Evolutionary conservation across 2,888 invertebrate species (phyloP).

Genomic region (Acanthosepion esculentum): DNA sequence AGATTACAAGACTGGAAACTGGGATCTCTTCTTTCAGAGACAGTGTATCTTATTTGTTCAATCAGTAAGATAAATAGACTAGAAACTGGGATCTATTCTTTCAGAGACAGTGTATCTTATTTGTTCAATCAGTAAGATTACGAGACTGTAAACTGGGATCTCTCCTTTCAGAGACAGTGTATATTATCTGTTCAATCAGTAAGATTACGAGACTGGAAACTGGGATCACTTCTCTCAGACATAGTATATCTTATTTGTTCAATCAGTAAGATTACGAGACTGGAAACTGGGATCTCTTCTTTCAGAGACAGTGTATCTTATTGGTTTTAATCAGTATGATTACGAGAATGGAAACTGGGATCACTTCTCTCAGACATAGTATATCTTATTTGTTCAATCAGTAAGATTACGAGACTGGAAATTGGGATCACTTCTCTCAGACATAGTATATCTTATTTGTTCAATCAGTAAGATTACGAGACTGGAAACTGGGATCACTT

Average conservation of each 20-base stretch:
- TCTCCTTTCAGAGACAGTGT: not conserved
- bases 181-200: not conserved
- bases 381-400: not conserved
- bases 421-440: too few relatives aligned
- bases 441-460: not conserved
- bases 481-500: not conserved
- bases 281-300: not conserved
- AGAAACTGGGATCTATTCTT: too few relatives aligned
- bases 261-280: not conserved
- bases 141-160: not conserved
- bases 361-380: too few relatives aligned
- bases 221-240: too few relatives aligned
- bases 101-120: not conserved
- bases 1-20: not conserved
- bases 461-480: not conserved
- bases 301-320: not conserved
- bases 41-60: not conserved
- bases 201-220: not conserved
- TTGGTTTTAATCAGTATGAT: not conserved
- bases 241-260: not conserved
- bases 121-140: not conserved
- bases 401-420: not conserved
- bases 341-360: not conserved
- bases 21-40: too few relatives aligned
- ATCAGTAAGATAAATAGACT: not conserved